Evolutionary conservation across 2,797 vertebrate genomes (phyloP).

Genomic region (Chloroceryle inda): DNA sequence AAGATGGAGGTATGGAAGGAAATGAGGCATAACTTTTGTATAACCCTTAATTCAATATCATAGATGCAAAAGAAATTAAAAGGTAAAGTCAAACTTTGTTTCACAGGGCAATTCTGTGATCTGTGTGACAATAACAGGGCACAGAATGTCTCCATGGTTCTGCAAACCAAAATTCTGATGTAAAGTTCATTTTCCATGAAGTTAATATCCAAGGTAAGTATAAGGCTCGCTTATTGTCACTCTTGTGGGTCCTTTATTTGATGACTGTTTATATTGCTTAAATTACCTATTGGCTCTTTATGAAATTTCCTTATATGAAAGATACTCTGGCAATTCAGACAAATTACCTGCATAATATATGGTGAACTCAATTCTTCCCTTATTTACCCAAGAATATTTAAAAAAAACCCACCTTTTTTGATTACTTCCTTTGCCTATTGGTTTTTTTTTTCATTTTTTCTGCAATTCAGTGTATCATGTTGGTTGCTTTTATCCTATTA

Average conservation of each 20-base stretch:
- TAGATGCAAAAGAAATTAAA: neutral
- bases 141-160: neutral
- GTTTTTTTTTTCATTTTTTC: neutral
- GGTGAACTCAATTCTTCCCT: neutral
- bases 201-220: neutral
- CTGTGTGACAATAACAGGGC: neutral
- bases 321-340: neutral
- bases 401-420: neutral
- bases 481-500: neutral
- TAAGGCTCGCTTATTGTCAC: neutral
- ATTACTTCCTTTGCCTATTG: neutral
- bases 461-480: neutral
- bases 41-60: slow-evolving; percentile 34
- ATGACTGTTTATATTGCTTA: neutral
- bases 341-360: neutral
- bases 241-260: neutral
- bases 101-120: neutral
- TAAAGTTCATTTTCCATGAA: neutral
- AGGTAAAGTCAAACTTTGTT: slow-evolving; percentile 39
- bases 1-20: slow-evolving; percentile 30
- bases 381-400: neutral
- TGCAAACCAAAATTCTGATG: neutral
- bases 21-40: slow-evolving; percentile 55
- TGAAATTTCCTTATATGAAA: neutral
- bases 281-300: neutral